Evolutionary conservation across 2,888 invertebrate species (phyloP), one percentile per base, ranked within the genome.

Genomic region (Blastobasis adustella): DNA sequence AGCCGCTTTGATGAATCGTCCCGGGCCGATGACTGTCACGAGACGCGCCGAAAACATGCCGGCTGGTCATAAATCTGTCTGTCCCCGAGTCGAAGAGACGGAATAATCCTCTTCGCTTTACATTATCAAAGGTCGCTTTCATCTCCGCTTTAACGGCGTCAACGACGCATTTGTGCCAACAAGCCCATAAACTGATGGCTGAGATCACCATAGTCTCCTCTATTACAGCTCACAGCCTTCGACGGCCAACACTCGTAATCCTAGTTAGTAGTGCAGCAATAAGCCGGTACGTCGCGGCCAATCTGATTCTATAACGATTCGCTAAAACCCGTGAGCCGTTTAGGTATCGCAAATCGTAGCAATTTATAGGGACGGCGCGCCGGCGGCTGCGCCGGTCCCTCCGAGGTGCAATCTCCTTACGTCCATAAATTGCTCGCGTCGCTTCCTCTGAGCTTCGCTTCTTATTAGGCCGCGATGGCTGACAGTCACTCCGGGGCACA

Each of bases 361-460:
- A 72, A 80, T 83, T 85, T 82, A 79, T 73, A 75, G 71, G 58
- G 62, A 50, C 52, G 53, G 54, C 52, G 53, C 49, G 46, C 52
- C 51, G 58, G 47, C 56, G 45, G 46, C 60, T 59, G 62, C 62
- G 69, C 66, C 73, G 75, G 76, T 82, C 77, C 77, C 69, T 66
- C 57, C 46, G 41, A 49, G 51, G 60, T 64, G 69, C 79, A 82
- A 83, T 83, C 81, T 78, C 67, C 77, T 79, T 79, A 75, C 68
- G 62, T 67, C 66, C 77, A 84, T 85, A 85, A 85, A 84, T 84
- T 82, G 75, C 67, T 61, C 60, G 62, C 60, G 68, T 68, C 71
- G 70, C 69, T 71, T 69, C 67, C 70, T 67, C 64, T 67, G 65
- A 68, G 63, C 67, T 69, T 57, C 68, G 68, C 69, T 68, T 69